These are phyloP conservation scores for Nebria ingens DNA, from an alignment of 1,140 invertebrate species.

Conservation along the genomic window DNA sequence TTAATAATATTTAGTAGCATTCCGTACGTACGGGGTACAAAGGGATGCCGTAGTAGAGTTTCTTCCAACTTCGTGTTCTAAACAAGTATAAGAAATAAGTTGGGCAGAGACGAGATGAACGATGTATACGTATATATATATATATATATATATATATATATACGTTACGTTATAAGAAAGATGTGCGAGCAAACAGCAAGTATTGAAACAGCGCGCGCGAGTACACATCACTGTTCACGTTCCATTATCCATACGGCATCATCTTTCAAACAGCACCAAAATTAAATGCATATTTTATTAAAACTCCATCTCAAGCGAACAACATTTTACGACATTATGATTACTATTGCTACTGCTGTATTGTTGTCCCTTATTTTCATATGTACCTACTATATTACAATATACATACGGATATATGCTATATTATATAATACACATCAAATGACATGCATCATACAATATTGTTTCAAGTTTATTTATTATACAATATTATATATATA, in stretches of 20 bases:
- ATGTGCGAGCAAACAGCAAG: constrained; percentile 15
- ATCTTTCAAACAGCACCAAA: constrained; percentile 18
- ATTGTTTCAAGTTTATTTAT: too few relatives aligned
- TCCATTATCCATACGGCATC: constrained; percentile 21
- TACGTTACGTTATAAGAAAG: not conserved
- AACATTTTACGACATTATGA: too few relatives aligned
- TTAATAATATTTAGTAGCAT: constrained; percentile 28
- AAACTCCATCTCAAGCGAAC: too few relatives aligned
- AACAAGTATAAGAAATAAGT: constrained; percentile 7
- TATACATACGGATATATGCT: too few relatives aligned
- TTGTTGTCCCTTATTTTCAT: too few relatives aligned
- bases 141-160: constrained; percentile 1
- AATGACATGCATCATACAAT: too few relatives aligned
- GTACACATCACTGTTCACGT: constrained; percentile 23
- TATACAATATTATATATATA: too few relatives aligned
- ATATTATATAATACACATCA: too few relatives aligned
- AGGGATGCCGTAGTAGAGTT: constrained; percentile 16
- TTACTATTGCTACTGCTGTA: too few relatives aligned
- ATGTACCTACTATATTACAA: too few relatives aligned
- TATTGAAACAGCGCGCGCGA: constrained; percentile 24
- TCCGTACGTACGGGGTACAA: constrained; percentile 23
- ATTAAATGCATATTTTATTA: constrained; percentile 27
- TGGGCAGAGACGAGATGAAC: too few relatives aligned
- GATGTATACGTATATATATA: not conserved
- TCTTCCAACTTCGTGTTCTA: constrained; percentile 15